Conservation (phyloP, 2,113 vertebrate species). For the Lucifuga dentata region DNA sequence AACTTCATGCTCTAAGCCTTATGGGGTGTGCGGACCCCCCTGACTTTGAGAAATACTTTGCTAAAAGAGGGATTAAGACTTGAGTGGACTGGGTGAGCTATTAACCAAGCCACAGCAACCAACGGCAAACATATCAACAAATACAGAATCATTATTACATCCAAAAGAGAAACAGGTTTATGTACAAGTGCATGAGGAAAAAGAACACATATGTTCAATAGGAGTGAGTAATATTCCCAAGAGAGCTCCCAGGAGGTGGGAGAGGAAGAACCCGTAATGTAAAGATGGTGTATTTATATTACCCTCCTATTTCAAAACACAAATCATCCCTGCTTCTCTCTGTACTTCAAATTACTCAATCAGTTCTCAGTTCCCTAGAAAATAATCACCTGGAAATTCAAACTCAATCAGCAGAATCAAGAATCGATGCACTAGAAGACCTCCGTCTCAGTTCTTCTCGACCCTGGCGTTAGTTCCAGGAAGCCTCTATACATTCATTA, state of each 20-base stretch:
- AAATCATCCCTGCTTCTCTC: slow-evolving; percentile 15
- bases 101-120: slow-evolving; percentile 29
- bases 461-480: slow-evolving; percentile 36
- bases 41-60: slow-evolving; percentile 44
- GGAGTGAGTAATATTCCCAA: slow-evolving; percentile 43
- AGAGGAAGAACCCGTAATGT: slow-evolving; percentile 38
- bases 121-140: slow-evolving; percentile 36
- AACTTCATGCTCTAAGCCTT: no score
- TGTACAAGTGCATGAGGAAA: slow-evolving; percentile 63
- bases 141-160: slow-evolving; percentile 26
- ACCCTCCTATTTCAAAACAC: slow-evolving; percentile 26
- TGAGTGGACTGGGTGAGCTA: slow-evolving; percentile 20
- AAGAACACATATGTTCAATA: slow-evolving; percentile 24
- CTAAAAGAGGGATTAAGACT: slow-evolving; percentile 35
- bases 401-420: slow-evolving; percentile 48
- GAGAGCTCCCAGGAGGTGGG: slow-evolving; percentile 34
- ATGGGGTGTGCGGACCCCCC: no score
- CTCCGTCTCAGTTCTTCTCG: slow-evolving; percentile 30
- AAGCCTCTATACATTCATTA: slow-evolving; percentile 66
- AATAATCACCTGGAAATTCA: slow-evolving; percentile 57
- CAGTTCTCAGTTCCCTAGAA: slow-evolving; percentile 40
- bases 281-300: slow-evolving; percentile 41
- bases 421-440: slow-evolving; percentile 43
- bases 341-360: slow-evolving; percentile 39
- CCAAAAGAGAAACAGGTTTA: slow-evolving; percentile 39